A percentile compares a stretch with the other conserved stretches of the same genome.
Conservation (phyloP, 2,113 vertebrate species). For the Pygoscelis antarcticus region DNA sequence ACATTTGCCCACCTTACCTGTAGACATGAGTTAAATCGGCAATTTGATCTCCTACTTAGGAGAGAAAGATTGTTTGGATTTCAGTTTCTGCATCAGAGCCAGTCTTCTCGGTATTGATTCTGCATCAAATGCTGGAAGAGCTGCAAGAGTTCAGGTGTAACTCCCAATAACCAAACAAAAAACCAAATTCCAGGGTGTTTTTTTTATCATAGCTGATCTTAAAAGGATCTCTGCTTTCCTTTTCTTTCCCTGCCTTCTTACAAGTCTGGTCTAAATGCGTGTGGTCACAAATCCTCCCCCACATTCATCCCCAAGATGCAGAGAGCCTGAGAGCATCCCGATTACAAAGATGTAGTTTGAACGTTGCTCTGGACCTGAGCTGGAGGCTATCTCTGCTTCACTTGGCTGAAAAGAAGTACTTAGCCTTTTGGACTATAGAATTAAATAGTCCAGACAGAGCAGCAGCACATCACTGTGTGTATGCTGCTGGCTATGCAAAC, state of each 20-base stretch:
- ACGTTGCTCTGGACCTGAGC: not conserved
- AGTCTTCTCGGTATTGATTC: not conserved
- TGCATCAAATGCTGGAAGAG: not conserved
- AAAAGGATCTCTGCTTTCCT: not conserved
- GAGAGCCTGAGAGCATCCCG: not conserved
- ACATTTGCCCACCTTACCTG: not conserved
- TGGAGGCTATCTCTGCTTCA: slow-evolving; percentile 3
- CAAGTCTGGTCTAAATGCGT: not conserved
- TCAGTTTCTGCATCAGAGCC: not conserved
- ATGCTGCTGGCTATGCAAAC: not conserved
- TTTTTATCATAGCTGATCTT: not conserved
- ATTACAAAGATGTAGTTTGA: not conserved
- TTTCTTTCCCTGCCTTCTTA: not conserved
- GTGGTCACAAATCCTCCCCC: not conserved
- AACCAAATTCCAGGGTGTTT: rapidly evolving
- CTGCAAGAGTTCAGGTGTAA: not conserved
- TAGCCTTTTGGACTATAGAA: slow-evolving; percentile 39
- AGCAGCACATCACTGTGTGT: not conserved
- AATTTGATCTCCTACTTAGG: not conserved
- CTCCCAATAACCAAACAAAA: not conserved
- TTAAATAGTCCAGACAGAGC: not conserved
- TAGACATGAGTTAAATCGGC: not conserved
- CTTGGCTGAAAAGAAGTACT: not conserved
- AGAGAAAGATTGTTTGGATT: not conserved
- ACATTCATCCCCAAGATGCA: not conserved